Evolutionary conservation across 2,113 vertebrate species (phyloP).

Genomic region (Hiodon alosoides): DNA sequence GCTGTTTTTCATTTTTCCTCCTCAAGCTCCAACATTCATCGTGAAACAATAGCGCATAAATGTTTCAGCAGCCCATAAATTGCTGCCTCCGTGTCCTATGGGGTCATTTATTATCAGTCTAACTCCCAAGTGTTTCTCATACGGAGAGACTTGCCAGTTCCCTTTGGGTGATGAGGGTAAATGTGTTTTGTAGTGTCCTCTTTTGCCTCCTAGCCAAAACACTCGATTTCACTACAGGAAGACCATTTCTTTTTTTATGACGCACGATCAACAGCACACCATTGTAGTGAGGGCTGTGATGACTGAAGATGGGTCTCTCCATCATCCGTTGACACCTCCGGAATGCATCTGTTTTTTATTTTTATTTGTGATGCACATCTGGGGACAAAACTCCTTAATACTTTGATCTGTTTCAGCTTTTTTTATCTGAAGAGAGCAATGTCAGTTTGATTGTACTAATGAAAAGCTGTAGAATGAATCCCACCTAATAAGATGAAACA

Average conservation of each 20-base stretch:
- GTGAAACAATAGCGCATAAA: slow-evolving; percentile 36
- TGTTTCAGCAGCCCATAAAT: slow-evolving; percentile 61
- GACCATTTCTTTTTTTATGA: background rate
- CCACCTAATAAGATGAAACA: slow-evolving; percentile 17
- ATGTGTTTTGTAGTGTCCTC: background rate
- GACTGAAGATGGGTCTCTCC: too few species aligned
- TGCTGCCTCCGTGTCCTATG: slow-evolving; percentile 37
- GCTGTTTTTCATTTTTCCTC: slow-evolving; percentile 45
- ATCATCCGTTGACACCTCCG: background rate
- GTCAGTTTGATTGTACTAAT: background rate
- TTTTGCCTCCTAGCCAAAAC: background rate
- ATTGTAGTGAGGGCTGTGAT: too few species aligned
- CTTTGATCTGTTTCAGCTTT: slow-evolving; percentile 22
- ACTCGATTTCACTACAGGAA: background rate
- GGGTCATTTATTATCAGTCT: slow-evolving; percentile 52
- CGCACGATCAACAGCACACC: too few species aligned
- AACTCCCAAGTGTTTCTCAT: slow-evolving; percentile 37
- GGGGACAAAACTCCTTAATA: background rate
- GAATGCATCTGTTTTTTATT: background rate
- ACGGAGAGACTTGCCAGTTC: slow-evolving; percentile 41
- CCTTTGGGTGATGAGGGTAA: slow-evolving; percentile 12
- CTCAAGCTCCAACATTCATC: background rate
- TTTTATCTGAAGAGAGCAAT: slow-evolving; percentile 6
- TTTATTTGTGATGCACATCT: background rate
- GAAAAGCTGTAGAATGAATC: slow-evolving; percentile 2